phyloP scores from a whole-genome alignment of 2,113 vertebrate genomes.

The Seriola rivoliana region DNA sequence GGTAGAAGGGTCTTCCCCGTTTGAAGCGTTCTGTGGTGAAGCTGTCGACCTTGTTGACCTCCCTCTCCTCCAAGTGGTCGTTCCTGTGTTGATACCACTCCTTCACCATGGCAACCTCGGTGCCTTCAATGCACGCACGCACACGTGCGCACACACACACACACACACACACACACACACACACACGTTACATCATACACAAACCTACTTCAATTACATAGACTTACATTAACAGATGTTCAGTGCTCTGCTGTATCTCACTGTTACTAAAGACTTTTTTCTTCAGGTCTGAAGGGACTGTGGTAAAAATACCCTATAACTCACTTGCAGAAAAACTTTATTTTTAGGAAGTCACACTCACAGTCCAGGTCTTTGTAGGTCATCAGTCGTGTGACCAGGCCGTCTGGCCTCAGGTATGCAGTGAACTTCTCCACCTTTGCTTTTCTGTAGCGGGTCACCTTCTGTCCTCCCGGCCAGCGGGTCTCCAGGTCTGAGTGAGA shows the following conservation, averaged over 20 bases:
- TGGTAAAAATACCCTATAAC: too few relatives aligned
- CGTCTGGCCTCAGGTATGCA: conserved; percentile 79
- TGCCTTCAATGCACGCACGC: conserved; percentile 74
- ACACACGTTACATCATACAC: neutral
- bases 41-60: conserved; percentile 78
- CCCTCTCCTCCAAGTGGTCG: conserved; percentile 86
- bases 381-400: conserved; percentile 86
- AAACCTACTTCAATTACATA: neutral
- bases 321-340: too few relatives aligned
- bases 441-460: conserved; percentile 85
- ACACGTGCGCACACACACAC: neutral
- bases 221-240: neutral
- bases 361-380: conserved; percentile 84
- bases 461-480: conserved; percentile 84
- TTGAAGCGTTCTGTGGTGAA: conserved; percentile 86
- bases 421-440: conserved; percentile 89
- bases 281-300: too few relatives aligned
- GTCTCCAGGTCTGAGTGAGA: conserved; percentile 87
- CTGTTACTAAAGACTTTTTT: too few relatives aligned
- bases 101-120: conserved; percentile 79
- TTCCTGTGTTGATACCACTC: conserved; percentile 89
- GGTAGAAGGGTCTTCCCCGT: conserved; percentile 74
- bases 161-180: neutral
- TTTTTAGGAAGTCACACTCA: conserved; percentile 76
- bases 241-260: neutral